phyloP scores from a whole-genome alignment of 2,113 vertebrate species.

The Macroglossus sobrinus region DNA sequence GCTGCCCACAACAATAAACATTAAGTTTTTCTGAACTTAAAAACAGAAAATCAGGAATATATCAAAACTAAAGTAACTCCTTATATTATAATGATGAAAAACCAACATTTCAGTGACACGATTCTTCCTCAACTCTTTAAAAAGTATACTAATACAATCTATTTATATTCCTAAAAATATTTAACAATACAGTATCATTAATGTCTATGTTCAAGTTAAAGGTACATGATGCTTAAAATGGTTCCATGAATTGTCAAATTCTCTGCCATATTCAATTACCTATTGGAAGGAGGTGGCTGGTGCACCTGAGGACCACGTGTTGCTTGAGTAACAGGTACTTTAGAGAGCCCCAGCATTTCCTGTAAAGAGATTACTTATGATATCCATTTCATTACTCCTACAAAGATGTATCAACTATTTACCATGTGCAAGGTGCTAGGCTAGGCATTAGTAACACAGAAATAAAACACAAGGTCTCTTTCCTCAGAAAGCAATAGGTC shows the following conservation, averaged over 20 bases:
- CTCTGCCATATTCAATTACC: slow-evolving; percentile 80
- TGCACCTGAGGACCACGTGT: slow-evolving; percentile 89
- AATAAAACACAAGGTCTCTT: slow-evolving; percentile 24
- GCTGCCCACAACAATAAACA: neutral
- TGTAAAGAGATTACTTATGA: slow-evolving; percentile 71
- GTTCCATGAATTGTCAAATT: neutral
- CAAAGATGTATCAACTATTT: slow-evolving; percentile 33
- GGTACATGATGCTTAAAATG: neutral
- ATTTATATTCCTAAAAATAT: slow-evolving; percentile 13
- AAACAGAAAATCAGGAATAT: slow-evolving; percentile 3
- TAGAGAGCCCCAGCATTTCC: slow-evolving; percentile 97
- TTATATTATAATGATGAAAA: slow-evolving; percentile 15
- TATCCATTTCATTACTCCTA: slow-evolving; percentile 2
- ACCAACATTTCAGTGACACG: neutral
- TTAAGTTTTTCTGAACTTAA: slow-evolving; percentile 33
- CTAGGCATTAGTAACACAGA: neutral
- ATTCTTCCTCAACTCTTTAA: neutral
- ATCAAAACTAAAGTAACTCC: slow-evolving; percentile 42
- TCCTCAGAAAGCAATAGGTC: slow-evolving; percentile 8
- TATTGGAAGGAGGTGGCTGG: slow-evolving; percentile 93
- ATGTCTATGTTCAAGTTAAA: neutral
- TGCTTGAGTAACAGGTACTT: slow-evolving; percentile 89
- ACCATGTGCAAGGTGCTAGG: neutral
- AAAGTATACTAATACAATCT: neutral
- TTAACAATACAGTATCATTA: neutral